Conservation (phyloP, 2,797 vertebrate species). For the Babyrousa celebensis region DNA sequence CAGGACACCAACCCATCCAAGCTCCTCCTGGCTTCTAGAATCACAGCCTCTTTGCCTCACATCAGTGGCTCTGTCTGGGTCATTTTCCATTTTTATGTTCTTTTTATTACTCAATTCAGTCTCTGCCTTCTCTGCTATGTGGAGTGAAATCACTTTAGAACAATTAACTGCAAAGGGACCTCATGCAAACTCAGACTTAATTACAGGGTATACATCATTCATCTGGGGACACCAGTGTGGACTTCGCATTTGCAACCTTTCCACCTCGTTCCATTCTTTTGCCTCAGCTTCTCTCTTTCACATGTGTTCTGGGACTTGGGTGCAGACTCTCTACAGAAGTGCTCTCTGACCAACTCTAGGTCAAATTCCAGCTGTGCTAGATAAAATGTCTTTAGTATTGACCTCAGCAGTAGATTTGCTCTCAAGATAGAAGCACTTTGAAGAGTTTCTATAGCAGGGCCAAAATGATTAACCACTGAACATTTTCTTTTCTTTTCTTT, state of each 20-base stretch:
- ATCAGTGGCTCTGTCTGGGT: not conserved
- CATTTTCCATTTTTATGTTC: not conserved
- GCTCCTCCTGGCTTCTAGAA: not conserved
- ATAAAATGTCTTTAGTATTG: conserved; percentile 48
- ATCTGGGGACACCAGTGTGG: not conserved
- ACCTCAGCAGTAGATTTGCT: not conserved
- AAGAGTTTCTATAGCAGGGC: not conserved
- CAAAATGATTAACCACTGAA: conserved; percentile 33
- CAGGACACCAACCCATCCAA: fast-evolving
- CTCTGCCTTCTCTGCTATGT: conserved; percentile 46
- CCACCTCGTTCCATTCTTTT: not conserved
- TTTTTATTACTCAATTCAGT: not conserved
- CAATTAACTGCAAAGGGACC: not conserved
- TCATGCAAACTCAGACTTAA: conserved; percentile 26
- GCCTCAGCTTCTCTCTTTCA: conserved; percentile 22
- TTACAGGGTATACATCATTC: conserved; percentile 3
- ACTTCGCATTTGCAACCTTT: conserved; percentile 7
- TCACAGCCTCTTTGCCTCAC: not conserved
- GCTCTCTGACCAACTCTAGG: not conserved
- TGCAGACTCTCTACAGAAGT: conserved; percentile 8
- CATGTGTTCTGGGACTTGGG: not conserved
- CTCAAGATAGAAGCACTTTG: conserved; percentile 40
- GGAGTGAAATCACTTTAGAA: not conserved
- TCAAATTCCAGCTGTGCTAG: not conserved
- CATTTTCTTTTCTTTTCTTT: not conserved